Percentiles rank a stretch among this genome's conserved stretches.
phyloP scores from a whole-genome alignment of 2,888 invertebrate genomes.

The Conistra vaccinii region DNA sequence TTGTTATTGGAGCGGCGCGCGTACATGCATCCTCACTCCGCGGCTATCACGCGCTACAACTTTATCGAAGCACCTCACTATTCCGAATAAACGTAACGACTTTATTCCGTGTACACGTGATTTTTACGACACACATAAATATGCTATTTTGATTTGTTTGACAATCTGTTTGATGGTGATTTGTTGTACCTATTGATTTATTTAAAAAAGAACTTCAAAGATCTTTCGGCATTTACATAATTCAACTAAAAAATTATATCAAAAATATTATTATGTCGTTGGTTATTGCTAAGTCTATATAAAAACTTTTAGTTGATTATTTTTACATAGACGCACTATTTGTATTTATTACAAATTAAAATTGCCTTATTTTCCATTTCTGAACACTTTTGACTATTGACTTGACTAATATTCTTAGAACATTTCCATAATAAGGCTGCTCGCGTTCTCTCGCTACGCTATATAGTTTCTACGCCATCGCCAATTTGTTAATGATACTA shows the following conservation, averaged over 20 bases:
- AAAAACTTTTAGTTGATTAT: neutral
- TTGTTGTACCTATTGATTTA: slow-evolving; percentile 18
- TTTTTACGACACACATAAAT: slow-evolving; percentile 72
- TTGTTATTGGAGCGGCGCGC: slow-evolving; percentile 89
- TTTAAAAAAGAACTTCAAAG: slow-evolving; percentile 11
- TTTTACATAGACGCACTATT: rapidly evolving
- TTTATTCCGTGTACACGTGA: slow-evolving; percentile 74
- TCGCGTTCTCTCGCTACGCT: slow-evolving; percentile 54
- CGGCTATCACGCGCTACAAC: slow-evolving; percentile 89
- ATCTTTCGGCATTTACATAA: neutral
- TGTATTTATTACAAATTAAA: too few relatives aligned
- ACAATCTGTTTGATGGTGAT: slow-evolving; percentile 61
- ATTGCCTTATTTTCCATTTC: neutral
- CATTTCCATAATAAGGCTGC: slow-evolving; percentile 63
- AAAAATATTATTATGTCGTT: neutral
- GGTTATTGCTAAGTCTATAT: neutral
- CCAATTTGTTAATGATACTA: slow-evolving; percentile 87
- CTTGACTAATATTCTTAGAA: neutral
- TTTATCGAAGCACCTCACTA: slow-evolving; percentile 84
- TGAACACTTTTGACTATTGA: neutral
- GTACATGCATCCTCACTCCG: slow-evolving; percentile 90
- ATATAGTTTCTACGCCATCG: slow-evolving; percentile 76
- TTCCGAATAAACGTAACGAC: slow-evolving; percentile 78
- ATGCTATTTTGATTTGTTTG: slow-evolving; percentile 76
- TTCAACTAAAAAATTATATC: neutral